A percentile compares a stretch with the other conserved stretches of the same genome.
Conservation (phyloP, 2,797 vertebrate species). For the Cryptoblepharus egeriae region DNA sequence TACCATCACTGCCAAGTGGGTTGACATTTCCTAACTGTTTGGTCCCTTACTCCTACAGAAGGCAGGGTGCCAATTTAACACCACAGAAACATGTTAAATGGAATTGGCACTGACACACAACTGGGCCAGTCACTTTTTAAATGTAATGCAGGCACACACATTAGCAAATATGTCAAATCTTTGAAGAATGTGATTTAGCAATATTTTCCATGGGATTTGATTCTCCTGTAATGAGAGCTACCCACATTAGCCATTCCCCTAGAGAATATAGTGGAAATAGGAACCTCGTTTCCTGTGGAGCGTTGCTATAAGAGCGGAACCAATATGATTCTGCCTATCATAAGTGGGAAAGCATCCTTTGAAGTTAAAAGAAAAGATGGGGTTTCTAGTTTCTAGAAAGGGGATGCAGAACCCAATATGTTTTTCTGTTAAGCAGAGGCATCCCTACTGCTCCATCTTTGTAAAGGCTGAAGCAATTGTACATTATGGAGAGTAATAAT, state of each 20-base stretch:
- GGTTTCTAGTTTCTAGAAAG: not conserved
- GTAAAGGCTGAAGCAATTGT: not conserved
- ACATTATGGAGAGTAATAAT: not conserved
- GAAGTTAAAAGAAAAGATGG: not conserved
- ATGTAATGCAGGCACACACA: too few species aligned
- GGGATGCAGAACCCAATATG: not conserved
- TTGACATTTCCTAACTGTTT: constrained; percentile 11
- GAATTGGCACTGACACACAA: not conserved
- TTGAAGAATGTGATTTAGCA: not conserved
- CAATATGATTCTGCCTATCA: not conserved
- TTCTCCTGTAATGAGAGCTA: not conserved
- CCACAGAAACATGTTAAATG: not conserved
- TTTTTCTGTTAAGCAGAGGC: not conserved
- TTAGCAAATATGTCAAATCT: not conserved
- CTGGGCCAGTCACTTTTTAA: not conserved
- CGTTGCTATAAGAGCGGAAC: not conserved
- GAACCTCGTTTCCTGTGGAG: too few species aligned
- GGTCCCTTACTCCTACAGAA: not conserved
- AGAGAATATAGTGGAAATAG: not conserved
- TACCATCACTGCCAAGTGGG: not conserved
- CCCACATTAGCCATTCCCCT: not conserved
- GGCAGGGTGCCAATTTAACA: not conserved
- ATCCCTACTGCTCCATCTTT: not conserved
- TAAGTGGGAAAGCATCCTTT: not conserved
- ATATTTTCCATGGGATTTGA: not conserved